These are phyloP conservation scores for Andrena haemorrhoa DNA, from an alignment of 2,888 invertebrate genomes.

Conservation along the genomic window DNA sequence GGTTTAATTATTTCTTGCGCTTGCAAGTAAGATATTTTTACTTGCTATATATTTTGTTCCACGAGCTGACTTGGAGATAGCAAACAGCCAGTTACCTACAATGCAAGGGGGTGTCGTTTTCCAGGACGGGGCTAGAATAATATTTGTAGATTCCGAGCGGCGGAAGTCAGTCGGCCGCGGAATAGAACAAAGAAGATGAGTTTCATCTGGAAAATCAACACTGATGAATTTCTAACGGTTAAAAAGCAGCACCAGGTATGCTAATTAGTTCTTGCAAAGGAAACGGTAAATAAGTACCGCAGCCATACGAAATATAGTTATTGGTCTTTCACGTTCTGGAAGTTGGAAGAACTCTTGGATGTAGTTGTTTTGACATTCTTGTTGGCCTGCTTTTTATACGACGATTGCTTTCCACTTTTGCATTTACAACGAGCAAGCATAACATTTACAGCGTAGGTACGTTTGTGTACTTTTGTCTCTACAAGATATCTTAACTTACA, in stretches of 20 bases:
- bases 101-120: slow-evolving; percentile 38
- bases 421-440: no score
- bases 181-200: slow-evolving; percentile 30
- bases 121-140: slow-evolving; percentile 62
- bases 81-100: slow-evolving; percentile 38
- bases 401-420: no score
- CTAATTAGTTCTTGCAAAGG: neutral
- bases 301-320: no score
- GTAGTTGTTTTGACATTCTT: no score
- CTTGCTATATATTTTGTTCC: no score
- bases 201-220: slow-evolving; percentile 35
- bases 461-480: no score
- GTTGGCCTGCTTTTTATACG: no score
- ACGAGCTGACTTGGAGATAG: neutral
- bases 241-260: neutral
- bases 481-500: no score
- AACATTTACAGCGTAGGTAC: no score
- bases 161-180: slow-evolving; percentile 22
- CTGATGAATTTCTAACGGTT: slow-evolving; percentile 21
- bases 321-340: no score
- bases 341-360: no score
- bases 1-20: slow-evolving; percentile 29
- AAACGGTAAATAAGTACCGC: no score
- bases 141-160: slow-evolving; percentile 64
- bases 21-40: slow-evolving; percentile 18